Evolutionary conservation across 2,113 vertebrate species (phyloP), one percentile per base, ranked within the genome.

Genomic region (Romanogobio albipinnatus): DNA sequence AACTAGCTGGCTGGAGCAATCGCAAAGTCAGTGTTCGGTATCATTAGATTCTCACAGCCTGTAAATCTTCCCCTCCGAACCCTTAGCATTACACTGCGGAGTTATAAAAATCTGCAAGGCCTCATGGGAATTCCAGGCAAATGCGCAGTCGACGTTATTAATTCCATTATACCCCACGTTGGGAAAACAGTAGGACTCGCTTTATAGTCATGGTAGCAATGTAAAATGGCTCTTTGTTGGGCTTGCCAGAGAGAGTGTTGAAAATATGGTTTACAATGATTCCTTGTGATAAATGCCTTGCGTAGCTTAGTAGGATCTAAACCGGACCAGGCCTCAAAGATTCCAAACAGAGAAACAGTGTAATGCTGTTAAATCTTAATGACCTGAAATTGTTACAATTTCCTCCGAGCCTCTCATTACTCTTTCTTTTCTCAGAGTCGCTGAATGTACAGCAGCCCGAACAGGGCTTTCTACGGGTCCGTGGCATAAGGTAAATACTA

Each of bases 111-210:
- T 89, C 77, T 84, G 86, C 87, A 89, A 91, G 85, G 61, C 85
- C 89, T 90, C 88, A 88, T 88, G 90, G 89, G 89, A 90, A 84
- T 90, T 86, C 51, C 71, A 70, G 73, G 84, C 81, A 91, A 92
- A 92, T 85, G 86, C 90, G 87, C 88, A 89, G 92, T 87, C 90
- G 86, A 87, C 51, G 66, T 89, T 92, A 91, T 93, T 93, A 92
- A 94, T 94, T 92, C 87, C 83, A 91, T 92, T 92, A 89, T 79
- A 90, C 90, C 91, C 89, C 93, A 93, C 85, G 86, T 89, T 90
- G 91, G 76, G 92, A 77, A 87, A 91, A 87, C 91, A 90, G 91
- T 88, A 87, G 90, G 92, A 91, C 87, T 89, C 91, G 76, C 26
- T 92, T 84, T 88, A 83, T 89, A 89, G 90, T 86, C 88, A 83